Percentiles rank a stretch among this genome's conserved stretches.
phyloP scores from a whole-genome alignment of 2,797 vertebrate genomes.

The Buceros bicornis region DNA sequence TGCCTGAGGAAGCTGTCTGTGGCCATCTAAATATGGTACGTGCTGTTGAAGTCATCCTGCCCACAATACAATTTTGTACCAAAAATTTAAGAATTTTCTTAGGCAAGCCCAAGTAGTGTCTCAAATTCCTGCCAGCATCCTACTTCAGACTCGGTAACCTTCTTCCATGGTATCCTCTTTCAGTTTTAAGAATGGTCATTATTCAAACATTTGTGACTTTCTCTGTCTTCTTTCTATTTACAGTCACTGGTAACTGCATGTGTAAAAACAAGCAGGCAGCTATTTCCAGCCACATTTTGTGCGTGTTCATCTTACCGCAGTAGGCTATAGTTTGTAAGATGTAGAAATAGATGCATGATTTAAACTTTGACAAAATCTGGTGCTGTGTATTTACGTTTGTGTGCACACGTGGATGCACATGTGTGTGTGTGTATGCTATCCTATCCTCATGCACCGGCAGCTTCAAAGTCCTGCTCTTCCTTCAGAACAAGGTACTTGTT shows the following conservation, averaged over 20 bases:
- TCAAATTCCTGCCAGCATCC: background rate
- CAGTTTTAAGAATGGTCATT: background rate
- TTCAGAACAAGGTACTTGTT: background rate
- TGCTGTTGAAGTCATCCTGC: background rate
- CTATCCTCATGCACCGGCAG: background rate
- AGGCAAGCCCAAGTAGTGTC: background rate
- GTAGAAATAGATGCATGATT: background rate
- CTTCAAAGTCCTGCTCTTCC: background rate
- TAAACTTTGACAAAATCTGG: background rate
- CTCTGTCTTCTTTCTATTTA: background rate
- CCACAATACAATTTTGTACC: background rate
- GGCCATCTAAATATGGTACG: background rate
- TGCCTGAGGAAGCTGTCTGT: background rate
- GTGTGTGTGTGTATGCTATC: accelerated
- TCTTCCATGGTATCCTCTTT: background rate
- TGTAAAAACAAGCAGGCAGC: background rate
- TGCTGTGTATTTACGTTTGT: background rate
- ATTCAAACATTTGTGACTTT: background rate
- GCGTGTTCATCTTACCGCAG: background rate
- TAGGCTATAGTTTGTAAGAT: background rate
- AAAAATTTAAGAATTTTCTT: background rate
- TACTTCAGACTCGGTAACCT: background rate
- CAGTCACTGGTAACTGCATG: background rate
- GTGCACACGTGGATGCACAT: background rate
- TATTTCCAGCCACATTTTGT: background rate